Conservation (phyloP, 2,888 invertebrate species). For the Rhopalosiphum nymphaeae region DNA sequence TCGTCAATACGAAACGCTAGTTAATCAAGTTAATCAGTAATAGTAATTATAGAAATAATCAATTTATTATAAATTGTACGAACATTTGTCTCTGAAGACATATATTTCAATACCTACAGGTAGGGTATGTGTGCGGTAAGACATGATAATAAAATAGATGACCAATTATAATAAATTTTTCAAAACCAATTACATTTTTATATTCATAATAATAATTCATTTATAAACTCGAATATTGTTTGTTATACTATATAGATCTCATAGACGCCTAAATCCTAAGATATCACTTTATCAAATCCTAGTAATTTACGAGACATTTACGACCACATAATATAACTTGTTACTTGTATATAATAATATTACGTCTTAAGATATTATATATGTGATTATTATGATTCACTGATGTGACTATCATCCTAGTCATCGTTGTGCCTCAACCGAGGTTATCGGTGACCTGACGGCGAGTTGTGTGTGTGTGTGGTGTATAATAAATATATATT, state of each 20-base stretch:
- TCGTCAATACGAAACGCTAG: background rate
- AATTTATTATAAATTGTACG: conserved; percentile 12
- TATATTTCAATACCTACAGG: conserved; percentile 13
- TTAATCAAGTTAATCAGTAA: conserved; percentile 26
- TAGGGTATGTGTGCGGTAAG: conserved; percentile 41
- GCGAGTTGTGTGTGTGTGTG: background rate
- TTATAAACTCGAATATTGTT: background rate
- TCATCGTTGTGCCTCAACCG: background rate
- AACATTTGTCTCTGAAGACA: background rate
- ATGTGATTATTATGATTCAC: background rate
- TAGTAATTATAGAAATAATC: conserved; percentile 22
- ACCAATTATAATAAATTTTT: conserved; percentile 51
- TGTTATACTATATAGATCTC: background rate
- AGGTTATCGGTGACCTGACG: conserved; percentile 36
- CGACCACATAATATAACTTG: background rate
- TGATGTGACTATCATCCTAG: background rate
- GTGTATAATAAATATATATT: background rate
- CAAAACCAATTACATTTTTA: background rate
- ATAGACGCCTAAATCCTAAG: background rate
- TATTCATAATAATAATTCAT: conserved; percentile 6
- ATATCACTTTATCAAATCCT: conserved; percentile 23
- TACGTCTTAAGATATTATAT: background rate
- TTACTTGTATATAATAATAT: background rate
- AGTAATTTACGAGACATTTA: conserved; percentile 33
- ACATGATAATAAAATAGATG: conserved; percentile 18